Evolutionary conservation across 2,113 vertebrate species (phyloP), one percentile per base, ranked within the genome.

Genomic region (Lophura nycthemera): DNA sequence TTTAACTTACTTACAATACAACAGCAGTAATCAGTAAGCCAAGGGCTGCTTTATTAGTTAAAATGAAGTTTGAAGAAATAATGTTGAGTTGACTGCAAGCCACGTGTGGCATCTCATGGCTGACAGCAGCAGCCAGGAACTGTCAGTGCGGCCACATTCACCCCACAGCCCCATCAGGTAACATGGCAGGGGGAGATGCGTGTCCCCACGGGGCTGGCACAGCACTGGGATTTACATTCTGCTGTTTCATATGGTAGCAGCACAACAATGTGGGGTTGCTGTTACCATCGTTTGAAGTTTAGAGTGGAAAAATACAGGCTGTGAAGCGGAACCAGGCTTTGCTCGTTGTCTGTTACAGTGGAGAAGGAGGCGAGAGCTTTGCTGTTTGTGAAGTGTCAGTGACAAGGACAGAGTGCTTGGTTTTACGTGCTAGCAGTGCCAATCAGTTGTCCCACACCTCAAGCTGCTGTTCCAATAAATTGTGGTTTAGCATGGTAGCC

Each of bases 241-340:
- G n/a, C 83, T 88, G 71, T 95, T 95, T 89, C 65, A 42, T 34
- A 13, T 79, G 32, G 29, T 84, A 83, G 81, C 88, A 84, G 80
- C 52, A 57, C 70, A 86, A 82, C 64, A 82, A 84, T 29, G 65
- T 72, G 61, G 43, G 30, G 36, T 91, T 83, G 48, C 86, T 76
- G 67, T 88, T 78, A 19, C 73, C 25, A 1, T 86, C 34, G 32
- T 42, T 88, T 85, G 77, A 67, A 56, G 81, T 90, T 81, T 29
- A 32, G 60, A 67, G 57, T 88, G 90, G 93, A 92, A 95, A 93
- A 94, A 86, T 80, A 47, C 61, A 59, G 88, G 25, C 88, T 86
- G 45, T 22, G 64, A 52, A 61, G 56, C 40, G 57, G 32, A 83
- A 4, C 74, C 8, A 29, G 78, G 67, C 71, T 83, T 83, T 76